A percentile compares a stretch with the other conserved stretches of the same genome.
These are phyloP conservation scores for Galagoides demidoff DNA, from an alignment of 2,797 vertebrate genomes.

Conservation along the genomic window DNA sequence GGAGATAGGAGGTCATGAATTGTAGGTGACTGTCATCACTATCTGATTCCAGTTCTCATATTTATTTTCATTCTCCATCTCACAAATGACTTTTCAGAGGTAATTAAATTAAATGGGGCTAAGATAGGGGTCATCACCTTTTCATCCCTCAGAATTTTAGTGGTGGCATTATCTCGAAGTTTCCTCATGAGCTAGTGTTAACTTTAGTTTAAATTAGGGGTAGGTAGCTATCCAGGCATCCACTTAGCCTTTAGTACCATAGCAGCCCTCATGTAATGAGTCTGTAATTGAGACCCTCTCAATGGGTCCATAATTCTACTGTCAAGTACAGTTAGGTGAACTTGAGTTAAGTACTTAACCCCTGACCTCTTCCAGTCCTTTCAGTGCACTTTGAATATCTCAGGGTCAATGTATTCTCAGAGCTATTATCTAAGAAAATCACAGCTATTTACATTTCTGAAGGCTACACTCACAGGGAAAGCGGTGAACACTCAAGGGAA, in stretches of 20 bases:
- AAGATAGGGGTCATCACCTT: not conserved
- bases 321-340: not conserved
- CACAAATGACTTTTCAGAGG: not conserved
- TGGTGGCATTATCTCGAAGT: not conserved
- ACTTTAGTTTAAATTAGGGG: not conserved
- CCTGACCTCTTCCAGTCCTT: not conserved
- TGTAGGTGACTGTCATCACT: not conserved
- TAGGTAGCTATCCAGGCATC: not conserved
- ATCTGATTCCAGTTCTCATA: not conserved
- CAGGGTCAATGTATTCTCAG: not conserved
- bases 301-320: not conserved
- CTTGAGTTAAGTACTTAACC: not conserved
- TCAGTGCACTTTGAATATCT: not conserved
- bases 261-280: not conserved
- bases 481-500: not conserved
- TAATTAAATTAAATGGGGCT: not conserved
- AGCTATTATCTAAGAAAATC: not conserved
- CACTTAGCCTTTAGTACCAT: not conserved
- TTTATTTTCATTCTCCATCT: not conserved
- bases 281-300: not conserved
- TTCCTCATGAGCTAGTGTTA: not conserved
- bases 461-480: not conserved
- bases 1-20: not conserved
- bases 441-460: not conserved
- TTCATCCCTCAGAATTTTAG: not conserved